Conservation (phyloP, 2,113 vertebrate genomes). For the Pongo abelii region DNA sequence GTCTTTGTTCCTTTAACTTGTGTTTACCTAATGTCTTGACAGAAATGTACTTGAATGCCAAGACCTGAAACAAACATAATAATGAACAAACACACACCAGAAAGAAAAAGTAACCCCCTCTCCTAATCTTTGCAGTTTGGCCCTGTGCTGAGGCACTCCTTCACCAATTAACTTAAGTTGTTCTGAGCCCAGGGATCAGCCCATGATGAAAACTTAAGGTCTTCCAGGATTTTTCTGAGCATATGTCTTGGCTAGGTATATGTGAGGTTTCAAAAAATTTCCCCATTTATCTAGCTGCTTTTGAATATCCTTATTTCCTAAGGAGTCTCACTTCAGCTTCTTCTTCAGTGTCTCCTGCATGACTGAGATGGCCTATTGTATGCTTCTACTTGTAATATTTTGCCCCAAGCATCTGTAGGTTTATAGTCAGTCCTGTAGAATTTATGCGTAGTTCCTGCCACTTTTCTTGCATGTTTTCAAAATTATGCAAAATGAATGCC, state of each 20-base stretch:
- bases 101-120: background rate
- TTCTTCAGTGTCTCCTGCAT: background rate
- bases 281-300: background rate
- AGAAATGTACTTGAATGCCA: background rate
- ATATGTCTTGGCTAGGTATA: background rate
- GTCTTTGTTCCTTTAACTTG: background rate
- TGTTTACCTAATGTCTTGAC: background rate
- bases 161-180: background rate
- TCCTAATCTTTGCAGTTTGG: background rate
- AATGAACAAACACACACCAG: background rate
- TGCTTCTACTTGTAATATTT: background rate
- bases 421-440: background rate
- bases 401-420: background rate
- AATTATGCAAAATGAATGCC: background rate
- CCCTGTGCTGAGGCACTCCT: background rate
- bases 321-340: background rate
- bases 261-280: background rate
- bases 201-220: background rate
- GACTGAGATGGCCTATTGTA: background rate
- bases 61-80: background rate
- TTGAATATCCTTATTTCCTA: background rate
- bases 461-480: background rate
- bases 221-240: background rate
- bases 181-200: background rate
- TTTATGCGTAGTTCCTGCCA: background rate